Evolutionary conservation across 2,113 vertebrate species (phyloP).

Genomic region (Hyperopisus bebe): DNA sequence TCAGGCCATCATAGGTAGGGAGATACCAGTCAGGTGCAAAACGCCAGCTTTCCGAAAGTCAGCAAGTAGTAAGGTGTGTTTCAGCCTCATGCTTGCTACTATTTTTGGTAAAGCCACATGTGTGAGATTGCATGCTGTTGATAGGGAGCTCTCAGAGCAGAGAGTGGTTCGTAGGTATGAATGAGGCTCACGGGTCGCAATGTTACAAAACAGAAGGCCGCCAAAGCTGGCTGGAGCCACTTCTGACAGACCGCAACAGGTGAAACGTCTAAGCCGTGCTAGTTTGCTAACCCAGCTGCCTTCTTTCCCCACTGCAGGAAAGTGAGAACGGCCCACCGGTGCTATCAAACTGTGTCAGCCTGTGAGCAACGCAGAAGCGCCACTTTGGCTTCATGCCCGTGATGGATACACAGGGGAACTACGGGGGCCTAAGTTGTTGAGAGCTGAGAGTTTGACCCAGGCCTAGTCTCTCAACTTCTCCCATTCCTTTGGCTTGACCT

Average conservation of each 20-base stretch:
- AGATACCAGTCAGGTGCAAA: not conserved
- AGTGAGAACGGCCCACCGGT: not conserved
- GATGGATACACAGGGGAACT: slow-evolving; percentile 9
- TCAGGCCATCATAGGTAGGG: not conserved
- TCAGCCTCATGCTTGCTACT: not conserved
- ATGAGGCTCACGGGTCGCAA: not conserved
- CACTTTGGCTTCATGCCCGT: not conserved
- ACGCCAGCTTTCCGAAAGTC: not conserved
- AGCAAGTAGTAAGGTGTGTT: not conserved
- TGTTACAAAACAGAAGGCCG: not conserved
- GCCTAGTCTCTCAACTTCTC: not conserved
- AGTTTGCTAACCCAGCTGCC: slow-evolving; percentile 12
- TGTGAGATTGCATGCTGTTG: not conserved
- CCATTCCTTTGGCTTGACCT: not conserved
- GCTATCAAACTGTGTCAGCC: not conserved
- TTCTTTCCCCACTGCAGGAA: slow-evolving; percentile 23
- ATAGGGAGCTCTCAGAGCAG: not conserved
- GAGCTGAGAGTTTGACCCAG: slow-evolving; percentile 14
- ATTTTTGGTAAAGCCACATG: not conserved
- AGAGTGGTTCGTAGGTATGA: not conserved
- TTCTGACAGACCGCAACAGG: slow-evolving; percentile 20
- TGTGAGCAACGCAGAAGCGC: not conserved
- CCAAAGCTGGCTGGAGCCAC: not conserved
- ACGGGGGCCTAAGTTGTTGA: slow-evolving; percentile 15
- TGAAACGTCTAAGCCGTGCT: not conserved